Evolutionary conservation across 2,113 vertebrate genomes (phyloP).

Genomic region (Syngnathus typhle): DNA sequence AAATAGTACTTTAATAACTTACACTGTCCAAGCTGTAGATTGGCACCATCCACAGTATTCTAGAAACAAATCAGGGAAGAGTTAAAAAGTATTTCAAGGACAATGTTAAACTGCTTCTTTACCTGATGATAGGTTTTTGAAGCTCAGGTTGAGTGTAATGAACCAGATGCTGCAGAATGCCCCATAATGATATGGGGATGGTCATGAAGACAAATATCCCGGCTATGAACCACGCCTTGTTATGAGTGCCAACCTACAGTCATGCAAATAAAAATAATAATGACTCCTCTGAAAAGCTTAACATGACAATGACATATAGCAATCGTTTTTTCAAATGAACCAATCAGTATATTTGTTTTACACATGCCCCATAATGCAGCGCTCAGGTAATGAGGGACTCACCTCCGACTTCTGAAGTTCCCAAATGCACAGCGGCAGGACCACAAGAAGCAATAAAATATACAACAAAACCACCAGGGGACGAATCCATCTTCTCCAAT

Average conservation of each 20-base stretch:
- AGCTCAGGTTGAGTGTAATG: slow-evolving; percentile 96
- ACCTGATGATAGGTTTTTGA: slow-evolving; percentile 98
- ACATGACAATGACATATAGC: background rate
- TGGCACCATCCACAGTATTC: slow-evolving; percentile 99
- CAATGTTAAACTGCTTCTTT: slow-evolving; percentile 17
- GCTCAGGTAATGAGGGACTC: slow-evolving; percentile 30
- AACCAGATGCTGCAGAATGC: slow-evolving; percentile 92
- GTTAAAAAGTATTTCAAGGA: background rate
- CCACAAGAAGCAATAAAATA: slow-evolving; percentile 78
- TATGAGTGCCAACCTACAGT: slow-evolving; percentile 84
- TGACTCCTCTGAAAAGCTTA: background rate
- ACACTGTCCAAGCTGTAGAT: slow-evolving; percentile 99
- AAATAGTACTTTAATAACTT: slow-evolving; percentile 65
- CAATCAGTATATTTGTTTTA: too few species aligned
- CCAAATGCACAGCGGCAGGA: slow-evolving; percentile 85
- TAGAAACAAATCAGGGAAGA: slow-evolving; percentile 45
- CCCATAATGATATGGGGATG: slow-evolving; percentile 94
- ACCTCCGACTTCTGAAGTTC: slow-evolving; percentile 89
- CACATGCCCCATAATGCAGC: background rate
- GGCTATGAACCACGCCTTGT: slow-evolving; percentile 96
- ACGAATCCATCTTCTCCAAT: slow-evolving; percentile 95
- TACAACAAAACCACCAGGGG: slow-evolving; percentile 86
- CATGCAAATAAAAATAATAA: too few species aligned
- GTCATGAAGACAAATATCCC: slow-evolving; percentile 96
- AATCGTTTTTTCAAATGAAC: too few species aligned